phyloP scores from a whole-genome alignment of 2,113 vertebrate species.

The Gymnogyps californianus region DNA sequence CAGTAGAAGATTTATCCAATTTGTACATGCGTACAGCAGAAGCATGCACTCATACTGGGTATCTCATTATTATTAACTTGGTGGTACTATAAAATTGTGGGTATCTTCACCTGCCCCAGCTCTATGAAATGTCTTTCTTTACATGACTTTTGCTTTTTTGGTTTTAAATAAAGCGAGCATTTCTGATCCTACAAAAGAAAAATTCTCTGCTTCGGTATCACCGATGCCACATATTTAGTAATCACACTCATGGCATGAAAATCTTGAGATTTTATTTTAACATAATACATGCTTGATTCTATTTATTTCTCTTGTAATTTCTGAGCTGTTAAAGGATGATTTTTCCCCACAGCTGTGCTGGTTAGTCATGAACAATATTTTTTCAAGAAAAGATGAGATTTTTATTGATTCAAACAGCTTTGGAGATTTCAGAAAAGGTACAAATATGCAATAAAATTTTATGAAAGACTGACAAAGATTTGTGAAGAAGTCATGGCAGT shows the following conservation, averaged over 20 bases:
- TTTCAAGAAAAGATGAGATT: neutral
- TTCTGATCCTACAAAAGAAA: neutral
- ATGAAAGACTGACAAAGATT: neutral
- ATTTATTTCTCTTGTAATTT: neutral
- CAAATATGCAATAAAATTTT: neutral
- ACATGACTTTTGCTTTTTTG: neutral
- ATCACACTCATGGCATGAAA: neutral
- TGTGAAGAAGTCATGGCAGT: neutral
- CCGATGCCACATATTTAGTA: neutral
- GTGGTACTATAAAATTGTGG: neutral
- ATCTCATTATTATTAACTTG: neutral
- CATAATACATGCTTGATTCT: neutral
- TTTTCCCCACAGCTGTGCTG: neutral
- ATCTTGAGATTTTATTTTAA: neutral
- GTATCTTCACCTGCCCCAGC: neutral
- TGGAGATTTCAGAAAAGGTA: neutral
- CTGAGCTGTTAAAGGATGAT: neutral
- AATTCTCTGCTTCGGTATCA: fast-evolving
- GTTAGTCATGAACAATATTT: neutral
- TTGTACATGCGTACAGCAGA: neutral
- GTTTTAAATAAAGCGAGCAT: neutral
- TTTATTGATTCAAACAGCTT: neutral
- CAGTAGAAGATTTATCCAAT: neutral
- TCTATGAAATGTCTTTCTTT: neutral
- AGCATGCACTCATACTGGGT: neutral